phyloP scores from a whole-genome alignment of 2,797 vertebrate species.

The Antennarius maculatus region DNA sequence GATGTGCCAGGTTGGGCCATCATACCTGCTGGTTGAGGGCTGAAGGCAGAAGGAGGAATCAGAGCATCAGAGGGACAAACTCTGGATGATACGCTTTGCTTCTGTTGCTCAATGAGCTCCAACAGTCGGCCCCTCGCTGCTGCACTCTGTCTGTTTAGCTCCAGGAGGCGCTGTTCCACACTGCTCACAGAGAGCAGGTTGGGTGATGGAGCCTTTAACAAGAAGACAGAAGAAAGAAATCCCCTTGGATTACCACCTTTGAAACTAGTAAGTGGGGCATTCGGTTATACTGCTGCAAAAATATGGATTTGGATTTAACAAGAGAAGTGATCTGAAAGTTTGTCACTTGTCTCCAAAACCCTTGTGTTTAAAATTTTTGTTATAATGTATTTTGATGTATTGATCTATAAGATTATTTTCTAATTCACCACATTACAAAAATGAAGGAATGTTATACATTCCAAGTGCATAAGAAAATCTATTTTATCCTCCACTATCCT shows the following conservation, averaged over 20 bases:
- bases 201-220: slow-evolving; percentile 27
- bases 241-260: neutral
- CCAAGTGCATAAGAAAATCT: neutral
- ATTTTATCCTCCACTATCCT: neutral
- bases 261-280: neutral
- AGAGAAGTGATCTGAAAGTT: neutral
- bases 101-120: slow-evolving; percentile 91
- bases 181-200: slow-evolving; percentile 58
- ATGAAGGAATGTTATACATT: neutral
- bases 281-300: neutral
- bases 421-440: neutral
- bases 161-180: slow-evolving; percentile 88
- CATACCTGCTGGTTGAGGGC: slow-evolving; percentile 60
- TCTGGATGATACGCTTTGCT: slow-evolving; percentile 60
- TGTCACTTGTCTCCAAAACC: neutral
- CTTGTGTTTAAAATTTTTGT: too few species aligned
- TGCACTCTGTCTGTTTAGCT: slow-evolving; percentile 89
- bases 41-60: slow-evolving; percentile 63
- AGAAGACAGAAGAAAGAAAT: slow-evolving; percentile 14
- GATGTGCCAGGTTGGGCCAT: neutral
- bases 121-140: slow-evolving; percentile 88
- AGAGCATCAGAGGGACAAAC: slow-evolving; percentile 71
- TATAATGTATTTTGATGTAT: neutral
- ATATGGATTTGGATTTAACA: neutral
- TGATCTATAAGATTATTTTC: neutral